Base-by-base conservation (phyloP, 1,140 invertebrate genomes). In the Magallana ariakensis region DNA sequence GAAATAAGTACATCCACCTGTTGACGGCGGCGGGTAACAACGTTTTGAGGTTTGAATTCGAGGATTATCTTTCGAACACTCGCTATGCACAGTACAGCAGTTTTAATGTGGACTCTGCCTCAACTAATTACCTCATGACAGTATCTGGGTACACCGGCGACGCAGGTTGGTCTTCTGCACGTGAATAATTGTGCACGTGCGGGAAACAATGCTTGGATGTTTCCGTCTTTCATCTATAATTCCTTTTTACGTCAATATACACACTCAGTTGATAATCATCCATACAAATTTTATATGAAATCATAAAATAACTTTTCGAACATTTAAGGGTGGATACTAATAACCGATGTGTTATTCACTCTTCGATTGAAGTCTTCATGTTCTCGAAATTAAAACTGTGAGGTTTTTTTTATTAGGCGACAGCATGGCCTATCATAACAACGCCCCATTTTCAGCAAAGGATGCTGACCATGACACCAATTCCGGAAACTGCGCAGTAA, bases 1-100 rank as follows among this genome's bases (percentile, higher is more conserved):
- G 83, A 54, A 84, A 84, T 46, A 16, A 62, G 13, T 62, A 60
- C 10, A 33, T 84, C 26, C 83, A 84, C n/a, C 11, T 62, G 26
- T 10, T 84, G 6, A 46, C 58, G 8, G 26, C 83, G 13, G 33
- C n/a, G 13, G 60, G 58, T 16, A 46, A 58, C 46, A 62, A 55
- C 22, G 46, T 46, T 9, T 26, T 84, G 9, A 16, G 57, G 11
- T 53, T 84, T 58, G 57, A 84, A 16, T 66, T 84, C 13, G 57
- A 62, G n/a, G 83, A 84, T 62, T 84, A n/a, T 22, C 9, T 33
- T 15, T 33, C 13, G 13, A 62, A n/a, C 13, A 62, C 22, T 16
- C 26, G 46, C 4, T 84, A 66, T 16, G 83, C 83, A 8, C 22
- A 84, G 15, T 84, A 84, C 46, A 53, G 33, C 3, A 84, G 57